Percentiles rank a stretch among this genome's conserved stretches.
phyloP scores from a whole-genome alignment of 2,888 invertebrate genomes.

The Phortica magna region DNA sequence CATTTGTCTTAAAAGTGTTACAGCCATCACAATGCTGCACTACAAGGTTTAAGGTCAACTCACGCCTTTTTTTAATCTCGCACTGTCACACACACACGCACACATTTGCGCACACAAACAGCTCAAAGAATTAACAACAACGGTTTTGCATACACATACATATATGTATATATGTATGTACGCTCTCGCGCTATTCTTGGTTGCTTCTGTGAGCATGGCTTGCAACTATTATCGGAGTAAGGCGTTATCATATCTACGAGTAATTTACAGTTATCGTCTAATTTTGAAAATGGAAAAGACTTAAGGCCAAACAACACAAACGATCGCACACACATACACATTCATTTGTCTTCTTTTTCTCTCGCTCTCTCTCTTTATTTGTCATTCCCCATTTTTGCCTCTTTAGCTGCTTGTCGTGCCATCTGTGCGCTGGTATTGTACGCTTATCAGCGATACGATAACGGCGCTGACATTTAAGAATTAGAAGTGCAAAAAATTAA shows the following conservation, averaged over 20 bases:
- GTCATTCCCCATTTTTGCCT: no score
- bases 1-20: not conserved
- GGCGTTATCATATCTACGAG: no score
- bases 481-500: not conserved
- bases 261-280: no score
- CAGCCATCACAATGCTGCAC: not conserved
- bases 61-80: not conserved
- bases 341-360: not conserved
- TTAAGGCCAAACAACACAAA: not conserved
- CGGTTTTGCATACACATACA: no score
- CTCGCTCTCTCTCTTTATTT: not conserved
- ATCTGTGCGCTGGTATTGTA: not conserved
- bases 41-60: not conserved
- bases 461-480: not conserved
- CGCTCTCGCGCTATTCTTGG: no score
- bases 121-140: no score
- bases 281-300: not conserved
- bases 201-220: no score
- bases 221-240: no score
- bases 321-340: not conserved
- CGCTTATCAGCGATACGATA: not conserved
- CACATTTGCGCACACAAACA: not conserved
- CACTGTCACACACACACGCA: not conserved
- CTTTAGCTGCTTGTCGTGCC: not conserved
- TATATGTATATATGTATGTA: no score